Conservation (phyloP, 37 sponge, comb jelly and placozoan genomes). For the Halichondria panicea region DNA sequence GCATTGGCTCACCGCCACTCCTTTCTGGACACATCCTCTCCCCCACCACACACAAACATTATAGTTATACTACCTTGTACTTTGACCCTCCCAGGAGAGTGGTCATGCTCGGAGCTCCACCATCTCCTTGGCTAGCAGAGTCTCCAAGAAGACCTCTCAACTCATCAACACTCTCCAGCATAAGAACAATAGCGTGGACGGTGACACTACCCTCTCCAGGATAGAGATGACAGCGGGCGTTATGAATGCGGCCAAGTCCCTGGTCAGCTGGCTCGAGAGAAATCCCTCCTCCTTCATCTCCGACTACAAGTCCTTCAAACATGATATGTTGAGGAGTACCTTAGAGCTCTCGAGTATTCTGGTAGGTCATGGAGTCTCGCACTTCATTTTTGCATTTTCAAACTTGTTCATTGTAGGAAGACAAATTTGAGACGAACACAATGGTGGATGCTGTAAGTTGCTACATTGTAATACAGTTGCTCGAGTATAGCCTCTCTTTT, state of each 20-base stretch:
- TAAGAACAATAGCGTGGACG: neutral
- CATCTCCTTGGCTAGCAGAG: slow-evolving; percentile 31
- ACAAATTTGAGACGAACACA: neutral
- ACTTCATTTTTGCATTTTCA: neutral
- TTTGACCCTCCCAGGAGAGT: slow-evolving; percentile 28
- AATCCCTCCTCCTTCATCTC: slow-evolving; percentile 33
- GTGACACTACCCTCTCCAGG: neutral
- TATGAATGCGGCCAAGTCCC: slow-evolving; percentile 38
- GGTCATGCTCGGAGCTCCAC: slow-evolving; percentile 26
- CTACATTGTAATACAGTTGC: neutral
- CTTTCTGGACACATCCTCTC: neutral
- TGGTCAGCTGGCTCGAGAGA: slow-evolving; percentile 61
- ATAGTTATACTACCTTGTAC: neutral
- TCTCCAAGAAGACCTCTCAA: slow-evolving; percentile 77
- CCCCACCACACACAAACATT: neutral
- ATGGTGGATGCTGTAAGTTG: slow-evolving; percentile 19
- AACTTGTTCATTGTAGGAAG: neutral
- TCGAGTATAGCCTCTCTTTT: neutral
- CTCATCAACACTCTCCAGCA: slow-evolving; percentile 40
- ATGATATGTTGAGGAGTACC: slow-evolving; percentile 15
- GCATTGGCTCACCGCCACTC: neutral
- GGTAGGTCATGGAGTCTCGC: slow-evolving; percentile 7
- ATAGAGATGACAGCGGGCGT: slow-evolving; percentile 46
- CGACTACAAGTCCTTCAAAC: slow-evolving; percentile 41
- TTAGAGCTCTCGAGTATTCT: slow-evolving; percentile 21